Evolutionary conservation across 2,888 invertebrate genomes (phyloP), one percentile per base, ranked within the genome.

Genomic region (Rhyacophila evoluta): DNA sequence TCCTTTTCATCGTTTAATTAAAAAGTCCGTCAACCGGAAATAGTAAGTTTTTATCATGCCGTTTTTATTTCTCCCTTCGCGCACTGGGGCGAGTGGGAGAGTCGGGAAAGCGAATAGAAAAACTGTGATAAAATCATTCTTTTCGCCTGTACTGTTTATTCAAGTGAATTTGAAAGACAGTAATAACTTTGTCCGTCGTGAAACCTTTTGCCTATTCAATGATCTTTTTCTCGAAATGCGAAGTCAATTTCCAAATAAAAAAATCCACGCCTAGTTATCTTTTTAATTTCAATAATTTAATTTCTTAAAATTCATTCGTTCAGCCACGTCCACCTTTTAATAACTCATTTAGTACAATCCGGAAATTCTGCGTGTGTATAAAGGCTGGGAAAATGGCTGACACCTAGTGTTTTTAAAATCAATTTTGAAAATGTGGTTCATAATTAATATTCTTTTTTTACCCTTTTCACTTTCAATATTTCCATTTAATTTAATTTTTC

Each of bases 1-100:
- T 69, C 74, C 38, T 39, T 79, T 75, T 75, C 29, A 77, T 37
- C 81, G 74, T 79, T 79, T 81, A 81, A 81, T 81, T 81, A 81
- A 81, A 81, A 81, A 79, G 25, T 77, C 75, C 75, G 72, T 76
- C 81, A 73, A 71, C 75, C 77, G 79, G 77, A 81, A 81, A 81
- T 77, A 73, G 67, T 74, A 71, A 74, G 74, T 76, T 79, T 79
- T 79, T 79, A 79, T 71, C 78, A 73, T 77, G 37, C 67, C 41
- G 74, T 25, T 55, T 55, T 55, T 55, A 41, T 2, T 70, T 69
- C 4, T 27, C 41, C 38, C 36, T 12, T 12, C 10, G 25, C 33
- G 4, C 27, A 77, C 39, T 72, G 55, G 67, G 15, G 33, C 36
- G 72, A 73, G 41, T 38, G 19, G 73, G 73, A 37, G 38, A 72